Conservation (phyloP, 1,140 invertebrate genomes). For the Lineus longissimus region DNA sequence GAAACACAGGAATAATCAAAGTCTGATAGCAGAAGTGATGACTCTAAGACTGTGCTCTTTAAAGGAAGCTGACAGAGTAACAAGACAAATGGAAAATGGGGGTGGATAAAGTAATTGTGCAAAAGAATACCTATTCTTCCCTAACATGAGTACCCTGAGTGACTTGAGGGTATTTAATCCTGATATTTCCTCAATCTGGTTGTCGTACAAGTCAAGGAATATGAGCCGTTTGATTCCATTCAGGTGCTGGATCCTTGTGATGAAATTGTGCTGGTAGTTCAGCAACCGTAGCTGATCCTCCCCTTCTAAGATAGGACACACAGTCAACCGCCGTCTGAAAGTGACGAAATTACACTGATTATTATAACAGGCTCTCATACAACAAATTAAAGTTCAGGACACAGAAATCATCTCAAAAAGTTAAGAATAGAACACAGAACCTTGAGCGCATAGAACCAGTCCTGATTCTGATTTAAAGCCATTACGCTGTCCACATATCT, state of each 20-base stretch:
- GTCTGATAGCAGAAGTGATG: too few relatives aligned
- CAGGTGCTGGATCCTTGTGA: slow-evolving; percentile 69
- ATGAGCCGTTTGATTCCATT: slow-evolving; percentile 69
- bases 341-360: neutral
- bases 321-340: slow-evolving; percentile 44
- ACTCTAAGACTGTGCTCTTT: too few relatives aligned
- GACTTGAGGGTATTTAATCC: slow-evolving; percentile 71
- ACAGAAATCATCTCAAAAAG: neutral
- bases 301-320: slow-evolving; percentile 69
- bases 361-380: neutral
- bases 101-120: too few relatives aligned
- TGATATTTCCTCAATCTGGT: slow-evolving; percentile 81
- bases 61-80: too few relatives aligned
- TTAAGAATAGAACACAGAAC: neutral
- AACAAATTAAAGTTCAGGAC: neutral
- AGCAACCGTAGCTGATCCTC: slow-evolving; percentile 75
- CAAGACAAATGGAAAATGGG: too few relatives aligned
- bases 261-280: slow-evolving; percentile 86
- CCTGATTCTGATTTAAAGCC: too few relatives aligned
- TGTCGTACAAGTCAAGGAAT: slow-evolving; percentile 89
- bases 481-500: too few relatives aligned
- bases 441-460: neutral
- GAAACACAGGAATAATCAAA: slow-evolving; percentile 25
- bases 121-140: slow-evolving; percentile 71
- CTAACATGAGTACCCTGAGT: slow-evolving; percentile 78